Conservation (phyloP, 2,888 invertebrate species). For the Nomada ferruginata region DNA sequence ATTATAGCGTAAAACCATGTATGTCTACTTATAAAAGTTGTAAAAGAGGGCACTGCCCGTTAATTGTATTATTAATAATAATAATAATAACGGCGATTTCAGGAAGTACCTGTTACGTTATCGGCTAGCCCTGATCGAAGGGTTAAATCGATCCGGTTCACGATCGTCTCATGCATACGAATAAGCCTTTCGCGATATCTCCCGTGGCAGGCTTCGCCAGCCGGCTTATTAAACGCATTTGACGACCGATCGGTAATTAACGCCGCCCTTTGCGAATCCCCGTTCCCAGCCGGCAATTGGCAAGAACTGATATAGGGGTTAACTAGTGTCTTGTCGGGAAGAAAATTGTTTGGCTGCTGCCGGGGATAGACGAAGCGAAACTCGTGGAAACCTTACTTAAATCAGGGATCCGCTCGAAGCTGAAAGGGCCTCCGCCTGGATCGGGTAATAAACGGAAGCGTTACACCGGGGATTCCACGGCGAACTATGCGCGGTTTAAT, state of each 20-base stretch:
- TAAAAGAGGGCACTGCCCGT: no score
- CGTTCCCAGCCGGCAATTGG: background rate
- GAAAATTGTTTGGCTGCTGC: background rate
- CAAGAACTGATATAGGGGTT: no score
- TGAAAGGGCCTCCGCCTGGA: background rate
- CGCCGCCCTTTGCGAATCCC: background rate
- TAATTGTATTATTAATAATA: no score
- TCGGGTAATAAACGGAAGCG: slow-evolving; percentile 36
- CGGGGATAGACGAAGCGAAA: background rate
- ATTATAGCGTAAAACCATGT: no score
- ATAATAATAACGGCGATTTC: no score
- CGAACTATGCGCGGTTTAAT: slow-evolving; percentile 56
- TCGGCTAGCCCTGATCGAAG: background rate
- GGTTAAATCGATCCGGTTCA: slow-evolving; percentile 60
- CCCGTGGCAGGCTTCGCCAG: slow-evolving; percentile 10
- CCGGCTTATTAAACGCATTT: slow-evolving; percentile 52
- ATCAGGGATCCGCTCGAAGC: slow-evolving; percentile 2
- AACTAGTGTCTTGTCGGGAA: background rate
- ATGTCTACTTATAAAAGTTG: no score
- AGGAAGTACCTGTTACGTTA: no score
- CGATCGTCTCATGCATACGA: slow-evolving; percentile 76
- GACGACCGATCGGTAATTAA: slow-evolving; percentile 41
- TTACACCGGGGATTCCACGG: slow-evolving; percentile 45
- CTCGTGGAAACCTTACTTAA: background rate
- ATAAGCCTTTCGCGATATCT: slow-evolving; percentile 61